Base-by-base conservation (phyloP, 2,888 invertebrate species). In the Parnassius apollo region DNA sequence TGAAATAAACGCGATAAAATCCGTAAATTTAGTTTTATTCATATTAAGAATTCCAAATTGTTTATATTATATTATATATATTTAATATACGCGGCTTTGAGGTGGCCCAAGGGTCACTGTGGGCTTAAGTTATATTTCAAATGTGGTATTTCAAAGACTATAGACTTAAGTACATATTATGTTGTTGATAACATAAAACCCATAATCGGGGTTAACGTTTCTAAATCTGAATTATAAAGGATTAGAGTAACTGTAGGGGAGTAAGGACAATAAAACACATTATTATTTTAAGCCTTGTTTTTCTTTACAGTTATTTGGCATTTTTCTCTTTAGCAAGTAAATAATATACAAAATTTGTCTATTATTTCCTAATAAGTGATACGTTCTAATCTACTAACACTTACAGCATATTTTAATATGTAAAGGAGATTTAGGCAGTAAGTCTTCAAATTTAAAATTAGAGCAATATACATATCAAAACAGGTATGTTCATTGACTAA, bases 301-400 rank as follows among this genome's bases (percentile, higher is more conserved):
- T 80, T 80, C n/a, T 83, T 83, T 77, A 86, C 81, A 84, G 82
- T 81, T 71, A 80, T 89, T 89, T 88, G 88, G 88, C 88, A 85
- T 81, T 82, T 80, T 73, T 70, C 75, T 80, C 76, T 72, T 55
- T 73, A 83, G 83, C 82, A 78, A 71, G 79, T 72, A 75, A 75
- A 75, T 71, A 66, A 68, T 75, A 75, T 80, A 60, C 57, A 72
- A 83, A 81, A 82, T 78, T 66, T 59, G 73, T 72, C 73, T 77
- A 80, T 72, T 69, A 66, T 53, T 66, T 65, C 73, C 75, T 71
- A 66, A 62, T 69, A 65, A 61, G 59, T 66, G 54, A 64, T 71
- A 68, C 65, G 69, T 61, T 56, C 69, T 74, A 75, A 59, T 65
- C 64, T 50, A 61, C 75, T 78, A 75, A 75, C 72, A 75, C 74